Conservation (phyloP, 2,888 invertebrate species). For the Drosophila phalerata region DNA sequence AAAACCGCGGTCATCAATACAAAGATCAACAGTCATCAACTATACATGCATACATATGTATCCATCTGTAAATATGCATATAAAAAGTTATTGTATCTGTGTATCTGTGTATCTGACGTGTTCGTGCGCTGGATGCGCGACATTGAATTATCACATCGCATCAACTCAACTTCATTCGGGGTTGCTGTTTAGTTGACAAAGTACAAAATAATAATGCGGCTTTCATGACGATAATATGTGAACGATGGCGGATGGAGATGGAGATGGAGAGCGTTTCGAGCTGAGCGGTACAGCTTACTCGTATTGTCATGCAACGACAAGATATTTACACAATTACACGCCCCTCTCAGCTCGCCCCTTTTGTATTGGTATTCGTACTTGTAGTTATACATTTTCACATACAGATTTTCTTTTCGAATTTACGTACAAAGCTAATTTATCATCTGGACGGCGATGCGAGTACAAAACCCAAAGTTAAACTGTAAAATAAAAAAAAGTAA, state of each 20-base stretch:
- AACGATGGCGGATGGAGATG: slow-evolving; percentile 2
- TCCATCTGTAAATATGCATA: slow-evolving; percentile 31
- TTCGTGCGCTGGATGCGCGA: slow-evolving; percentile 70
- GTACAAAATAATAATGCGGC: slow-evolving; percentile 78
- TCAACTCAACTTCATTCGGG: slow-evolving; percentile 30
- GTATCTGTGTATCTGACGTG: slow-evolving; percentile 59
- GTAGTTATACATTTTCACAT: slow-evolving; percentile 61
- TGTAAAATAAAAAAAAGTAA: slow-evolving; percentile 47
- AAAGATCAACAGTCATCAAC: slow-evolving; percentile 64
- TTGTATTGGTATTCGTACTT: background rate
- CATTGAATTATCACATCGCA: slow-evolving; percentile 79
- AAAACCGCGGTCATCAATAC: slow-evolving; percentile 72
- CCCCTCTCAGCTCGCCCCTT: slow-evolving; percentile 4
- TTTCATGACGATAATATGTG: slow-evolving; percentile 56
- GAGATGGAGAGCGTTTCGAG: slow-evolving; percentile 2
- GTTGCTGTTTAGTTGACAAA: slow-evolving; percentile 69
- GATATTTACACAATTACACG: slow-evolving; percentile 76
- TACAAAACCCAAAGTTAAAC: slow-evolving; percentile 62
- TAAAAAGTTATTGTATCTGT: slow-evolving; percentile 73
- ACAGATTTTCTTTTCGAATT: slow-evolving; percentile 77
- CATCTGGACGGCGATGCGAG: slow-evolving; percentile 50
- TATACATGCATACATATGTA: slow-evolving; percentile 32
- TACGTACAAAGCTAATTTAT: slow-evolving; percentile 78
- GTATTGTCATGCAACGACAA: slow-evolving; percentile 75
- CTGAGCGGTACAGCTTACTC: slow-evolving; percentile 38